Evolutionary conservation across 2,113 vertebrate genomes (phyloP).

Genomic region (Euleptes europaea): DNA sequence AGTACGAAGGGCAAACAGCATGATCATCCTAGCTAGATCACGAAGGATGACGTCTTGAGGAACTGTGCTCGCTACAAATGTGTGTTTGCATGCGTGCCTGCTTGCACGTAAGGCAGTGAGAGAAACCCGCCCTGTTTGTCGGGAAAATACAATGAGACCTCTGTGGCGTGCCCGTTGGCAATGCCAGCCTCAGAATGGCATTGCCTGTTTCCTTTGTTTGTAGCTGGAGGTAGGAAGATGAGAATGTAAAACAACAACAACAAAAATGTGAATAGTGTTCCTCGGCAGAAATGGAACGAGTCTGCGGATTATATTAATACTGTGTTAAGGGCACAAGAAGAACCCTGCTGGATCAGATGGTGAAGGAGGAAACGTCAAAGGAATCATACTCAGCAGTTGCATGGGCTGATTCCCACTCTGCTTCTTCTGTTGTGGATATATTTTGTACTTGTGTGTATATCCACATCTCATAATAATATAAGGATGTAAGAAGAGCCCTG

Average conservation of each 20-base stretch:
- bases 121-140: constrained; percentile 24
- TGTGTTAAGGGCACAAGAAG: no score
- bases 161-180: not conserved
- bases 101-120: not conserved
- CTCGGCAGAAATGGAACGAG: constrained; percentile 21
- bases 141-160: constrained; percentile 32
- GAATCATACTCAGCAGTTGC: no score
- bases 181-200: constrained; percentile 46
- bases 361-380: no score
- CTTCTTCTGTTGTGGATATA: constrained; percentile 22
- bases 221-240: not conserved
- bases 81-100: fast-evolving
- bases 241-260: not conserved
- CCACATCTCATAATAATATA: no score
- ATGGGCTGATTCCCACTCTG: not conserved
- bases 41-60: constrained; percentile 22
- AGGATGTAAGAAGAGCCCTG: no score
- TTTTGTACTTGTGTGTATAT: no score
- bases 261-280: not conserved
- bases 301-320: not conserved
- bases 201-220: constrained; percentile 16
- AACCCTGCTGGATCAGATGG: no score
- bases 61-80: not conserved
- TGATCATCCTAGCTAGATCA: not conserved
- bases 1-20: not conserved